Evolutionary conservation across 37 sponge, comb jelly and placozoan species (phyloP).

Genomic region (Hormiphora californensis): DNA sequence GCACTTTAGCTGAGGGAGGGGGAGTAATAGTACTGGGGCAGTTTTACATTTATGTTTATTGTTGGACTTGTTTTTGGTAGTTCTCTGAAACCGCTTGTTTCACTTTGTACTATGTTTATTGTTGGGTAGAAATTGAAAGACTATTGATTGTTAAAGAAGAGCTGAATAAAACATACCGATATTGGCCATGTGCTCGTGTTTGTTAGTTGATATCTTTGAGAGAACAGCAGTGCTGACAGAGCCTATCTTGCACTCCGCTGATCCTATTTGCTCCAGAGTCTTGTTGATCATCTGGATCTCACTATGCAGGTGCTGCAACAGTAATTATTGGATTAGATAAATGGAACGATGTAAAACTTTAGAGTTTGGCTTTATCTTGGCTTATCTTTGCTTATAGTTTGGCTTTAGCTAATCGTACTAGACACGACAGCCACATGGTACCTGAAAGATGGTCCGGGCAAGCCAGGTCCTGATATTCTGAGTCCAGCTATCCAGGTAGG

Average conservation of each 20-base stretch:
- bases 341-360: background rate
- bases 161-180: too few relatives aligned
- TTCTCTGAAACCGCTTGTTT: too few relatives aligned
- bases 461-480: conserved; percentile 42
- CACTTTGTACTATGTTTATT: too few relatives aligned
- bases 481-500: conserved; percentile 32
- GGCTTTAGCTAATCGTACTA: background rate
- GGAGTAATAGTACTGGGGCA: too few relatives aligned
- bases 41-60: too few relatives aligned
- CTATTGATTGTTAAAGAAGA: too few relatives aligned
- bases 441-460: conserved; percentile 42
- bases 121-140: too few relatives aligned
- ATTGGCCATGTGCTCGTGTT: conserved; percentile 46
- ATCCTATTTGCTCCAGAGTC: conserved; percentile 15
- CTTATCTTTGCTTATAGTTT: background rate
- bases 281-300: conserved; percentile 28
- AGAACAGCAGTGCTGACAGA: conserved; percentile 51
- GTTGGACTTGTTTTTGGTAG: too few relatives aligned
- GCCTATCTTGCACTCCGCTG: conserved; percentile 51
- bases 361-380: background rate
- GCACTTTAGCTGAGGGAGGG: conserved; percentile 62
- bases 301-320: conserved; percentile 17
- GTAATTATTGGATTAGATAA: background rate
- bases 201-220: conserved; percentile 34
- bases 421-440: background rate